These are phyloP conservation scores for Mesodorylaimus sp. DNA, from an alignment of 2,888 invertebrate genomes.

Conservation along the genomic window DNA sequence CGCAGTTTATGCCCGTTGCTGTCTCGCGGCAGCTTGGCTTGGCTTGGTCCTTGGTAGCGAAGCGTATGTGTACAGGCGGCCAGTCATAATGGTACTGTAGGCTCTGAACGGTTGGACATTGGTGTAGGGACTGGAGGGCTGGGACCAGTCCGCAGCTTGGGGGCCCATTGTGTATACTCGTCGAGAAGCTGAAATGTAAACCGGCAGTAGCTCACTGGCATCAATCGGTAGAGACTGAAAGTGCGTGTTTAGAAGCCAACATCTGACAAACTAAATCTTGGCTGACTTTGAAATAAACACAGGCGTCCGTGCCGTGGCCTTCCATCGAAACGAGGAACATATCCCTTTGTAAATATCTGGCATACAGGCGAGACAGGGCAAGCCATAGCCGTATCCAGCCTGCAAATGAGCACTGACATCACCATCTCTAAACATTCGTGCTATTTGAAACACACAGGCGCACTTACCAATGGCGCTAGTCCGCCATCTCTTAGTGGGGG, in stretches of 20 bases:
- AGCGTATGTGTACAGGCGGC: no score
- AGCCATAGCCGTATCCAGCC: slow-evolving; percentile 72
- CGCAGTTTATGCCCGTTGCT: no score
- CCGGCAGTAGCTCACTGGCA: slow-evolving; percentile 85
- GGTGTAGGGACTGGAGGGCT: no score
- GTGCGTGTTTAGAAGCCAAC: no score
- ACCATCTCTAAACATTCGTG: not conserved
- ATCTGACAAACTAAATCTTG: no score
- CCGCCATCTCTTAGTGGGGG: slow-evolving; percentile 74
- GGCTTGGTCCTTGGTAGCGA: no score
- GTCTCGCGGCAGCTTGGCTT: no score
- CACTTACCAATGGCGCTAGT: slow-evolving; percentile 70
- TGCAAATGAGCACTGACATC: slow-evolving; percentile 14
- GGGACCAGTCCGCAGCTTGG: slow-evolving; percentile 15
- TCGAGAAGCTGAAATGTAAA: slow-evolving; percentile 68
- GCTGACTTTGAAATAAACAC: slow-evolving; percentile 77
- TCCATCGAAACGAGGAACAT: slow-evolving; percentile 78
- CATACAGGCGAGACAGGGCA: slow-evolving; percentile 91
- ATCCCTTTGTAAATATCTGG: slow-evolving; percentile 94
- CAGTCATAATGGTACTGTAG: no score
- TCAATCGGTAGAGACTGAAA: slow-evolving; percentile 75
- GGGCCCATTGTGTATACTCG: slow-evolving; percentile 22
- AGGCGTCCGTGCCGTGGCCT: slow-evolving; percentile 88
- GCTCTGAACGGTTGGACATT: no score
- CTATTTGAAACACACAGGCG: not conserved